Evolutionary conservation across 2,113 vertebrate species (phyloP).

Genomic region (Lepus americanus): DNA sequence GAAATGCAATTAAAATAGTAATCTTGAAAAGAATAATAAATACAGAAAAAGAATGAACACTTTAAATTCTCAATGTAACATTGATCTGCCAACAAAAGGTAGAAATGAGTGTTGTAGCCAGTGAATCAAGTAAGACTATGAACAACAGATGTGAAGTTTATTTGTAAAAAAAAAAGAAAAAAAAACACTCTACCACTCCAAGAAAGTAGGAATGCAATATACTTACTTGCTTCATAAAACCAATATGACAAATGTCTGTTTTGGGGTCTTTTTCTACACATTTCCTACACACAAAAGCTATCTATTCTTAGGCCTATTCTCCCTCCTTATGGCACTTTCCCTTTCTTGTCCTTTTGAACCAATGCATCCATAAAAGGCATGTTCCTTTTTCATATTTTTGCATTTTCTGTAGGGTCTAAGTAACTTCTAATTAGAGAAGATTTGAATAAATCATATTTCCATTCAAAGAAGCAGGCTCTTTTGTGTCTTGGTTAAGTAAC

Average conservation of each 20-base stretch:
- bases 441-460: neutral
- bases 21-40: no score
- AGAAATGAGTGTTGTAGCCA: neutral
- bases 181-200: neutral
- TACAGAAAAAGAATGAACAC: neutral
- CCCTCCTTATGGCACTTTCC: neutral
- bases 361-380: neutral
- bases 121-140: neutral
- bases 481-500: neutral
- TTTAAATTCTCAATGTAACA: constrained; percentile 13
- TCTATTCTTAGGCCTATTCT: neutral
- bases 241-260: neutral
- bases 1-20: no score
- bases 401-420: neutral
- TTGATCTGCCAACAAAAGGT: neutral
- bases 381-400: neutral
- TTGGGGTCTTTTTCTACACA: neutral
- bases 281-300: neutral
- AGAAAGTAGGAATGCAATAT: neutral
- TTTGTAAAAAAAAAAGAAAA: constrained; percentile 20
- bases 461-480: neutral
- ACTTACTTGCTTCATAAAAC: neutral
- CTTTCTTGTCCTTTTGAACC: neutral
- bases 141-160: neutral
- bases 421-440: constrained; percentile 26